Conservation (phyloP, 2,888 invertebrate species). For the Drosophila tripunctata region DNA sequence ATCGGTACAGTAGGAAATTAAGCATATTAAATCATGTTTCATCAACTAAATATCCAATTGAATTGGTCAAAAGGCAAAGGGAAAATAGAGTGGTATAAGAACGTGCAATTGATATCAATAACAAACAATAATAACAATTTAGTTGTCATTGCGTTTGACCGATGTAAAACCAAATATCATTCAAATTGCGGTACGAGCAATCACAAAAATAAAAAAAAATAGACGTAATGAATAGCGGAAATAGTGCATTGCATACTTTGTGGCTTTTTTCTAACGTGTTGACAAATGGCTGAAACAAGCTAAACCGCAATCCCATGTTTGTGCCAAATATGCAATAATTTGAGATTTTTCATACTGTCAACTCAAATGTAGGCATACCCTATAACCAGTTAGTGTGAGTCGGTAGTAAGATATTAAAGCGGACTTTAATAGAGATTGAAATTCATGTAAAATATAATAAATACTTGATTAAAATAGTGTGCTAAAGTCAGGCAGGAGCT, state of each 20-base stretch:
- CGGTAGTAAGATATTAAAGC: too few relatives aligned
- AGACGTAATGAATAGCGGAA: constrained; percentile 31
- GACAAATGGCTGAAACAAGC: constrained; percentile 43
- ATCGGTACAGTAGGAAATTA: not conserved
- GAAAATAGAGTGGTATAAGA: not conserved
- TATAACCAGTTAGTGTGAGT: not conserved
- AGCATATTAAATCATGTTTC: not conserved
- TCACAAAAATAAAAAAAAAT: constrained; percentile 25
- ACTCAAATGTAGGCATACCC: constrained; percentile 7
- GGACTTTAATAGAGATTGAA: too few relatives aligned
- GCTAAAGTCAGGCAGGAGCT: too few relatives aligned
- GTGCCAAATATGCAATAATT: constrained; percentile 61
- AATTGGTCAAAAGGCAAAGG: not conserved
- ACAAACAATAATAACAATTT: not conserved
- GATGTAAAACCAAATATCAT: constrained; percentile 64
- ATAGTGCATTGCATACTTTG: constrained; percentile 48
- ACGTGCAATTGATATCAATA: not conserved
- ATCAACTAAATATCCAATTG: not conserved
- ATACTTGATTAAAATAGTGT: too few relatives aligned
- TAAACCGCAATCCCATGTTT: constrained; percentile 59
- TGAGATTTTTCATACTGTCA: constrained; percentile 36
- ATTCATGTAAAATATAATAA: too few relatives aligned
- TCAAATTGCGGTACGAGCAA: constrained; percentile 68
- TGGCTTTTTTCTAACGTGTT: constrained; percentile 54
- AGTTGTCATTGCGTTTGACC: constrained; percentile 25